Evolutionary conservation across 2,113 vertebrate genomes (phyloP).

Genomic region (Canis aureus): DNA sequence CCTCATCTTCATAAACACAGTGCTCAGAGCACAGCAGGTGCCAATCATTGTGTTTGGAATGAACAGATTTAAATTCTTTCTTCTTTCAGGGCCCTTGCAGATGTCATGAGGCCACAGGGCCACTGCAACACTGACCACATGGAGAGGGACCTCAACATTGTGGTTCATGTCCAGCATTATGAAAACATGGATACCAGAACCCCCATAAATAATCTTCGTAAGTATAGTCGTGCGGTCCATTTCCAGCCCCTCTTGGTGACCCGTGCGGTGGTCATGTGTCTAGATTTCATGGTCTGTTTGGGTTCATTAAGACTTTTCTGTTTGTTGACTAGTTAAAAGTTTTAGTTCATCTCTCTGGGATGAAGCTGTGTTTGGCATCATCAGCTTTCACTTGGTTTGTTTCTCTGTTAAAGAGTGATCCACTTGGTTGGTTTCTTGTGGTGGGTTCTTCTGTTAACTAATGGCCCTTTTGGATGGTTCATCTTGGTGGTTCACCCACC

Average conservation of each 20-base stretch:
- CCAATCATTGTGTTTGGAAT: neutral
- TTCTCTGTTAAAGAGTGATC: neutral
- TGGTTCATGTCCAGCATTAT: conserved; percentile 96
- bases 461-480: neutral
- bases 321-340: neutral
- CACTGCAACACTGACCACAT: conserved; percentile 95
- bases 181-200: conserved; percentile 94
- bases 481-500: neutral
- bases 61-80: conserved; percentile 55
- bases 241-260: neutral
- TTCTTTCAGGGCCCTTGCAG: conserved; percentile 95
- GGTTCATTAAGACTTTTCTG: neutral
- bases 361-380: neutral
- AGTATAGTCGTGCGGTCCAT: conserved; percentile 83
- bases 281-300: neutral
- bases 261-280: rapidly evolving
- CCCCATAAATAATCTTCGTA: conserved; percentile 95
- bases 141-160: conserved; percentile 96
- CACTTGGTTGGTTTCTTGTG: neutral
- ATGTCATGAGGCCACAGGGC: conserved; percentile 96
- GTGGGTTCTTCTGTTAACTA: neutral
- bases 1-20: neutral
- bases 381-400: neutral
- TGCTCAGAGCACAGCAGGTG: neutral
- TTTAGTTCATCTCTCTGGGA: neutral